Base-by-base conservation (phyloP, 2,888 invertebrate species). In the Mythimna impura region DNA sequence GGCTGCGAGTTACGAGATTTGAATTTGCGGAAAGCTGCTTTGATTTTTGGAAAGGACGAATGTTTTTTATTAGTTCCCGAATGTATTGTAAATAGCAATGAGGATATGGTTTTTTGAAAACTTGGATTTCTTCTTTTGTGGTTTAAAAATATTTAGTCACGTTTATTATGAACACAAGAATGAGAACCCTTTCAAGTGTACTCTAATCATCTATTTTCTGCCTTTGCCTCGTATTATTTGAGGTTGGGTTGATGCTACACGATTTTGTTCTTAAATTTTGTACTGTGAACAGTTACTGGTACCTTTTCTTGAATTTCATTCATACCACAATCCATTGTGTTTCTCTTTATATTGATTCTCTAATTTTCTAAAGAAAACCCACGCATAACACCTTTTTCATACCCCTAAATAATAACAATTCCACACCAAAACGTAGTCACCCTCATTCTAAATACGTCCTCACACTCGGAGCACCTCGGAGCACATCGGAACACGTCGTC, bases 401-500 rank as follows among this genome's bases (percentile, higher is more conserved):
- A 47, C 7, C n/a, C 25, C 17, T 2, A 50, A 50, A 60, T 50
- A 60, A 60, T 52, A 70, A 14, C 12, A 54, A 30, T 50, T 30
- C 17, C 6, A n/a, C 50, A n/a, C 30, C 3, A 22, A 36, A 17
- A 36, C n/a, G 7, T 22, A 40, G 25, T 55, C 43, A 75, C 22
- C n/a, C 47, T 36, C 17, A 36, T 55, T 1, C 6, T 20, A 34
- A 40, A 66, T 36, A 25, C 10, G 25, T 22, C 4, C 14, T 43
- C 14, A 58, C 22, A 30, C 20, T 71, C 22, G 47, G 54, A 66
- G 54, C 66, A 66, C 36, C 12, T 77, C 55, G 69, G 60, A 62
- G 40, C n/a, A 66, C 52, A 25, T 71, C 58, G 66, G 57, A 60
- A 52, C 14, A 63, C 36, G 40, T 72, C 77, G 62, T 71, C 34